phyloP scores from a whole-genome alignment of 2,888 invertebrate genomes.

The Parascotia fuliginaria region DNA sequence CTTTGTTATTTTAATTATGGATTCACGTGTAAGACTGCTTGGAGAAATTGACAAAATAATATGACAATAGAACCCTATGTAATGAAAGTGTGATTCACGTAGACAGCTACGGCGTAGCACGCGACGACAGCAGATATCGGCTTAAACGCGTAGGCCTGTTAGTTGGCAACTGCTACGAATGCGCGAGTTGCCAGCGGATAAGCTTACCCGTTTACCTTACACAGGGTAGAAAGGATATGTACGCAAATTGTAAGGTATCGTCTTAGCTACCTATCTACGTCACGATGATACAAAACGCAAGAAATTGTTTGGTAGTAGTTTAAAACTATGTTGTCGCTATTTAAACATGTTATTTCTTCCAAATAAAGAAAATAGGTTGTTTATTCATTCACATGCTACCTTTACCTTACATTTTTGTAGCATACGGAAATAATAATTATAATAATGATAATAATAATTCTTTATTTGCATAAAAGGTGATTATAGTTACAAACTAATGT shows the following conservation, averaged over 20 bases:
- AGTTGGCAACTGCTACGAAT: conserved; percentile 78
- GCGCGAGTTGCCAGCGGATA: conserved; percentile 75
- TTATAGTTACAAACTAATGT: no score
- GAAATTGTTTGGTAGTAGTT: no score
- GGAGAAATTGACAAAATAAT: background rate
- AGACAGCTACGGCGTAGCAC: conserved; percentile 69
- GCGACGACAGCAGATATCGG: conserved; percentile 59
- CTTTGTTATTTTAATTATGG: background rate
- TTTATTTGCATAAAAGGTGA: no score
- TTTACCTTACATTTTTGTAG: no score
- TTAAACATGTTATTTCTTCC: no score
- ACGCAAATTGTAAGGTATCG: conserved; percentile 20
- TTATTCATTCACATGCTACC: no score
- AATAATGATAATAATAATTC: no score
- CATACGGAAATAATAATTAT: no score
- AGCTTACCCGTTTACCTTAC: conserved; percentile 56
- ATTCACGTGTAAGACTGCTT: background rate
- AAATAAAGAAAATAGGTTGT: no score
- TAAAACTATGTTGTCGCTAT: no score
- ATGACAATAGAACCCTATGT: conserved; percentile 32
- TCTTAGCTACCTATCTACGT: no score
- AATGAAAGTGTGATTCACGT: conserved; percentile 46
- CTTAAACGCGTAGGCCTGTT: conserved; percentile 72
- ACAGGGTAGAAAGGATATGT: conserved; percentile 49
- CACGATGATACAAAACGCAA: no score